Conservation (phyloP, 2,113 vertebrate genomes). For the Tachycineta bicolor region DNA sequence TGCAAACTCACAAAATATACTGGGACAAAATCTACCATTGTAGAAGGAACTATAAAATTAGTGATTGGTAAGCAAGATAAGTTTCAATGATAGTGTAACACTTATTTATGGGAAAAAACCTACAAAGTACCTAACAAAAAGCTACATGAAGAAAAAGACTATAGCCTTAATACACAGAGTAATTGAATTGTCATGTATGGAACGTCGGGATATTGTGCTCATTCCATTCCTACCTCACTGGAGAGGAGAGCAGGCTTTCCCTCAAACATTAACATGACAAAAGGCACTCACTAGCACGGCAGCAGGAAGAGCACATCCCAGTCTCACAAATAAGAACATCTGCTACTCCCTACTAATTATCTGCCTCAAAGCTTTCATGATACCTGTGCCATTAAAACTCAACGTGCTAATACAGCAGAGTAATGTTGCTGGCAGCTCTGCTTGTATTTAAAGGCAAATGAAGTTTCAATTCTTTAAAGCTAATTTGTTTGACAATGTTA, state of each 20-base stretch:
- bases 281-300: not conserved
- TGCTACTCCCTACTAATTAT: not conserved
- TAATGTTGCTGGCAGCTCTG: not conserved
- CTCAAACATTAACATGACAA: not conserved
- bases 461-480: not conserved
- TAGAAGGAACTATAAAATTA: not conserved
- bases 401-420: not conserved
- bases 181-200: not conserved
- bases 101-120: not conserved
- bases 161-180: not conserved
- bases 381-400: not conserved
- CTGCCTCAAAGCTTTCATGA: not conserved
- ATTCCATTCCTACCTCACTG: not conserved
- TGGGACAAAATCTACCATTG: not conserved
- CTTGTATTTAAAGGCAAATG: not conserved
- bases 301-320: not conserved
- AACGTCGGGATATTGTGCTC: not conserved
- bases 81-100: not conserved
- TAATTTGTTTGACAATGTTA: not conserved
- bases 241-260: not conserved
- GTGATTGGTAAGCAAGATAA: not conserved
- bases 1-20: not conserved
- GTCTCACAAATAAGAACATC: not conserved
- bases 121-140: not conserved
- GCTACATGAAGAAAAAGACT: not conserved